Evolutionary conservation across 2,888 invertebrate species (phyloP).

Genomic region (Cephalotes varians): DNA sequence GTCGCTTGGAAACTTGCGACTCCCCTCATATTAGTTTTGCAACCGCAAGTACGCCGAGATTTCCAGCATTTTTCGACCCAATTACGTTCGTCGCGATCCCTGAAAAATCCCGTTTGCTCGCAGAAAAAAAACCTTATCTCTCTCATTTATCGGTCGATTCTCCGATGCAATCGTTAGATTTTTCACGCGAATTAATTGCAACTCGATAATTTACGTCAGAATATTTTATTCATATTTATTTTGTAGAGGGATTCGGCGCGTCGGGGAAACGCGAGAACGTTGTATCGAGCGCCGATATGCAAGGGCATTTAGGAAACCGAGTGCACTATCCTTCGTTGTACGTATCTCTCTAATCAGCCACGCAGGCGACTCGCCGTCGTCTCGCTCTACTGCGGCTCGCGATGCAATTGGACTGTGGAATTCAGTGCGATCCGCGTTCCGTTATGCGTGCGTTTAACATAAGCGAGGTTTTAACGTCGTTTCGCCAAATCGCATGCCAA

Average conservation of each 20-base stretch:
- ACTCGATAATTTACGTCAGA: background rate
- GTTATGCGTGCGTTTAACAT: slow-evolving; percentile 63
- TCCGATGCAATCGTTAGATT: background rate
- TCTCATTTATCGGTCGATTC: background rate
- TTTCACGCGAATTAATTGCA: background rate
- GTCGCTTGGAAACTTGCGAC: background rate
- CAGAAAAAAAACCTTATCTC: background rate
- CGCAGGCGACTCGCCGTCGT: slow-evolving; percentile 61
- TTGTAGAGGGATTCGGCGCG: background rate
- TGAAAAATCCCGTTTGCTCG: background rate
- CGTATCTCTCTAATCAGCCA: slow-evolving; percentile 66
- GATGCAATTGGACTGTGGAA: slow-evolving; percentile 75
- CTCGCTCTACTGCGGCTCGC: slow-evolving; percentile 70
- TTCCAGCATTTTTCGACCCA: slow-evolving; percentile 17
- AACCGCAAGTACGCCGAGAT: background rate
- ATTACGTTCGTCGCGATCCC: background rate
- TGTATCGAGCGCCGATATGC: background rate
- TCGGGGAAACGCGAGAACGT: background rate
- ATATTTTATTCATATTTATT: background rate
- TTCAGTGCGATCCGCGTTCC: slow-evolving; percentile 74
- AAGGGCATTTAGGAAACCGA: slow-evolving; percentile 49
- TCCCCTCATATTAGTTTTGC: slow-evolving; percentile 5
- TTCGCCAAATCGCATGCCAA: background rate
- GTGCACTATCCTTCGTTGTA: slow-evolving; percentile 56
- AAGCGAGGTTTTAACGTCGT: slow-evolving; percentile 33